Evolutionary conservation across 2,113 vertebrate genomes (phyloP).

Genomic region (Gila orcuttii): DNA sequence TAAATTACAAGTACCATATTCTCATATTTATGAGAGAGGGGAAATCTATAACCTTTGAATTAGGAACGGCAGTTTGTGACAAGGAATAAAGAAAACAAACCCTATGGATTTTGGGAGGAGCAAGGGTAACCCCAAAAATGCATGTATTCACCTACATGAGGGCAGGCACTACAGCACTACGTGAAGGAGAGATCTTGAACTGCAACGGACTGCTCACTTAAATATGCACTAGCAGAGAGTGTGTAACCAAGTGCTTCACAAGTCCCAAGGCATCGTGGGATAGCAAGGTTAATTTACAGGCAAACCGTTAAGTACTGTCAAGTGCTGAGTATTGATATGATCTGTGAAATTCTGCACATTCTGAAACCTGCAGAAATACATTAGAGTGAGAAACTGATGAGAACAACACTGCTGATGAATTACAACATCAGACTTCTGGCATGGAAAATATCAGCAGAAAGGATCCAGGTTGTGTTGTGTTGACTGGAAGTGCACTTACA

Average conservation of each 20-base stretch:
- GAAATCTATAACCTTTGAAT: background rate
- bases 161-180: constrained; percentile 11
- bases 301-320: constrained; percentile 35
- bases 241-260: constrained; percentile 10
- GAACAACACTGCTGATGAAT: background rate
- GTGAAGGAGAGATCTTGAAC: background rate
- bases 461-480: background rate
- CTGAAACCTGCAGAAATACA: constrained; percentile 24
- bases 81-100: background rate
- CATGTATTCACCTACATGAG: background rate
- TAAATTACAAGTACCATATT: background rate
- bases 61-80: background rate
- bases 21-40: background rate
- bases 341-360: constrained; percentile 14
- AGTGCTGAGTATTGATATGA: constrained; percentile 26
- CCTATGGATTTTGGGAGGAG: background rate
- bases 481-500: constrained; percentile 39
- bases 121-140: background rate
- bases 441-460: background rate
- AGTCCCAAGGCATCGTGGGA: constrained; percentile 36
- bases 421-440: background rate
- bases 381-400: constrained; percentile 16
- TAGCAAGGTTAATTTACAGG: constrained; percentile 29
- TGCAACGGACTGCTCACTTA: background rate
- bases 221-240: background rate